Conservation (phyloP, 2,797 vertebrate genomes). For the Nannoperca australis region DNA sequence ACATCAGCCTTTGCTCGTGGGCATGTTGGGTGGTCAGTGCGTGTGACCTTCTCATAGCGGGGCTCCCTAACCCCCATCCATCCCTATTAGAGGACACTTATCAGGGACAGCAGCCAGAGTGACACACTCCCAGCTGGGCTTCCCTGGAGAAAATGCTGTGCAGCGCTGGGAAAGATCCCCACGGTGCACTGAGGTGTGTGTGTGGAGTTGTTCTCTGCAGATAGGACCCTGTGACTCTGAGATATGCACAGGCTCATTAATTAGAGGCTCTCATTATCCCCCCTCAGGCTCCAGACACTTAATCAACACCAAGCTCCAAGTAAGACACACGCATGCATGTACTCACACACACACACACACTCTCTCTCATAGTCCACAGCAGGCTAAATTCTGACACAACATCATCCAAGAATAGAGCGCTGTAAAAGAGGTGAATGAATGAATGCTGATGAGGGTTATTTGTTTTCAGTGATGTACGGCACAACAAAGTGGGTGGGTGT, state of each 20-base stretch:
- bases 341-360: conserved; percentile 35
- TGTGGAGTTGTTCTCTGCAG: conserved; percentile 71
- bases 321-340: conserved; percentile 71
- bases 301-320: conserved; percentile 82
- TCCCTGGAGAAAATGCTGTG: conserved; percentile 75
- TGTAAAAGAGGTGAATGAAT: conserved; percentile 74
- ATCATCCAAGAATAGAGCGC: conserved; percentile 68
- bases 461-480: conserved; percentile 78
- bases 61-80: conserved; percentile 74
- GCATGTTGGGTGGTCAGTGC: conserved; percentile 75
- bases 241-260: conserved; percentile 86
- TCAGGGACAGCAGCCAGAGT: conserved; percentile 74
- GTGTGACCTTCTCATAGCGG: conserved; percentile 76
- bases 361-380: conserved; percentile 51
- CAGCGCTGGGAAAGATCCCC: conserved; percentile 62
- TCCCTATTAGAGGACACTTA: conserved; percentile 83
- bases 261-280: conserved; percentile 86
- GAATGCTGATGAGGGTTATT: conserved; percentile 80
- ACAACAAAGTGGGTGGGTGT: conserved; percentile 74
- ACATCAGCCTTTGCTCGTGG: conserved; percentile 63
- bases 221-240: conserved; percentile 84
- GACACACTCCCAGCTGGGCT: conserved; percentile 74
- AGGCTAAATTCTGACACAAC: conserved; percentile 71
- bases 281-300: conserved; percentile 83
- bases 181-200: conserved; percentile 47